Evolutionary conservation across 2,797 vertebrate genomes (phyloP), one percentile per base, ranked within the genome.

Genomic region (Aulostomus chinensis): DNA sequence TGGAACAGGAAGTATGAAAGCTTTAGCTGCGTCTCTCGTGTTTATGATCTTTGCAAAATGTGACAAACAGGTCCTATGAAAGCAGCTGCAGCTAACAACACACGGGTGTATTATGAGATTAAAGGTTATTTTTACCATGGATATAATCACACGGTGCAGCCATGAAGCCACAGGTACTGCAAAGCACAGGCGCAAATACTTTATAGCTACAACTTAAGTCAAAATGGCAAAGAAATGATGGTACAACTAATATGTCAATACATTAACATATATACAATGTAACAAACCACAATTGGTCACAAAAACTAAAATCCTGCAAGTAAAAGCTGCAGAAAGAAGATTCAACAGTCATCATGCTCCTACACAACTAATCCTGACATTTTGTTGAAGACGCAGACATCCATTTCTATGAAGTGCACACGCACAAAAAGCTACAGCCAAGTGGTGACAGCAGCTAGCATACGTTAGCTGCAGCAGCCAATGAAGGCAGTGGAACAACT

Each of bases 51-150:
- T 51, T n/a, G 38, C 49, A 63, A 73, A 73, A 85, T 77, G 56
- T 60, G 55, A 74, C 67, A 55, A 63, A 56, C 70, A 43, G 49
- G 28, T 50, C 57, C 33, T 57, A 72, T 64, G 77, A 78, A 48
- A 80, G 68, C 65, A 76, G 47, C 66, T 50, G 42, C 58, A 68
- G 62, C 77, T 77, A 60, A 78, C 73, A 74, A 80, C 81, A 78
- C 73, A 71, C 61, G 58, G 80, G 68, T 76, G 80, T 80, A 89
- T 88, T 85, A 91, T 85, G 68, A 86, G 90, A 89, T 92, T 91
- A 87, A 83, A 81, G 73, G 76, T 86, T 89, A 89, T 90, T 90
- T 90, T 88, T 90, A 90, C 65, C 80, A 40, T 73, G 77, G 79
- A 83, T 86, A 83, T 89, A 82, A 85, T 87, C 67, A 71, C 80